Base-by-base conservation (phyloP, 2,888 invertebrate genomes). In the Pachycephus smyrnensis region DNA sequence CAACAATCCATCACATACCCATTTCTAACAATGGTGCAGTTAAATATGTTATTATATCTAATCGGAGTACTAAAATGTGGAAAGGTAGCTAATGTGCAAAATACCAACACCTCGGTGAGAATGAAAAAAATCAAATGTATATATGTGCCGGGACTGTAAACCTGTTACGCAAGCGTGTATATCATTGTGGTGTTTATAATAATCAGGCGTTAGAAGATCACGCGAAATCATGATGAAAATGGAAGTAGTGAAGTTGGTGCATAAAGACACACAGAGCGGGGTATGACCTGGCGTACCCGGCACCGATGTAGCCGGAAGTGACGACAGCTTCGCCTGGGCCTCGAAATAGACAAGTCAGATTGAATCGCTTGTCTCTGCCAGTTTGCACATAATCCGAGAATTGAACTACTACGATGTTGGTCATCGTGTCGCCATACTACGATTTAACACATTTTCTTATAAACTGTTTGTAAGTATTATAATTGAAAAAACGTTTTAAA, bases 381-480 rank as follows among this genome's bases (percentile, higher is more conserved):
- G 98, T 98, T 92, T 98, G 98, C 1, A 98, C 97, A 88, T 96
- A 96, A 91, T 98, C 97, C 85, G 97, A 97, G 93, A 98, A 98
- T 90, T 98, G 98, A 0, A 98, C 97, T 32, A 98, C 97, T 9
- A 97, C 97, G 83, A 98, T 98, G 89, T 98, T 98, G 80, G 98
- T 98, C 95, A 98, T 96, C 6, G 97, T 97, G 88, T 98, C 98
- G 6, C 97, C 97, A 87, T 96, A 97, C 96, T 97, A 92, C n/a
- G 91, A 92, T 85, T 68, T 77, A 80, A 76, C 80, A 76, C 11
- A 31, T 71, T 31, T 55, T 23, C 23, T 23, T 23, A 55, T 23
- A 23, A 55, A 15, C 23, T 55, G 23, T 2, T 23, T 55, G 9
- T 55, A 55, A 55, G 2, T 9, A 23, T 55, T 55, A 23, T 23